These are phyloP conservation scores for Geococcyx californianus DNA, from an alignment of 2,113 vertebrate genomes.

Conservation along the genomic window DNA sequence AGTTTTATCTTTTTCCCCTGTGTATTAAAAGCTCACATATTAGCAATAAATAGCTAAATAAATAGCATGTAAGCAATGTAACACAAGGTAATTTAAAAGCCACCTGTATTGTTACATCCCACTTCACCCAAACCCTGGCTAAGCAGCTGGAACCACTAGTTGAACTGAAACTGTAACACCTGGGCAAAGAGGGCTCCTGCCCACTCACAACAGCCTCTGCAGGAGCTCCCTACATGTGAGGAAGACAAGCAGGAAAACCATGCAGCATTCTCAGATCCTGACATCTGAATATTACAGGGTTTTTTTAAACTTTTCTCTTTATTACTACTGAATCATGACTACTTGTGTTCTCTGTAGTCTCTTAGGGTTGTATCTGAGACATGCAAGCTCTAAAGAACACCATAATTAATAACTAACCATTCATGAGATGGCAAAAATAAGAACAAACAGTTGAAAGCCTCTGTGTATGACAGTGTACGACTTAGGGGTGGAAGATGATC, in stretches of 20 bases:
- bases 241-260: not conserved
- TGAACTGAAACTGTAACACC: too few relatives aligned
- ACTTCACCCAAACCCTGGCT: not conserved
- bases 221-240: not conserved
- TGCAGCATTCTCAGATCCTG: not conserved
- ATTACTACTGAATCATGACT: not conserved
- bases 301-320: not conserved
- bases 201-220: not conserved
- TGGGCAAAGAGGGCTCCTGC: not conserved
- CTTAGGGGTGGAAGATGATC: not conserved
- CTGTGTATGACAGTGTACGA: rapidly evolving
- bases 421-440: not conserved
- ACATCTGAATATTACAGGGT: not conserved
- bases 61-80: not conserved
- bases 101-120: not conserved
- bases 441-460: not conserved
- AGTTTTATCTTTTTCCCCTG: not conserved
- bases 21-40: not conserved
- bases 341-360: not conserved
- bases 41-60: not conserved
- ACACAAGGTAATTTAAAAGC: not conserved
- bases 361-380: not conserved
- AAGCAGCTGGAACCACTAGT: not conserved
- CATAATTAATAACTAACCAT: not conserved
- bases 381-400: not conserved